Evolutionary conservation across 2,113 vertebrate genomes (phyloP).

Genomic region (Sapajus apella): DNA sequence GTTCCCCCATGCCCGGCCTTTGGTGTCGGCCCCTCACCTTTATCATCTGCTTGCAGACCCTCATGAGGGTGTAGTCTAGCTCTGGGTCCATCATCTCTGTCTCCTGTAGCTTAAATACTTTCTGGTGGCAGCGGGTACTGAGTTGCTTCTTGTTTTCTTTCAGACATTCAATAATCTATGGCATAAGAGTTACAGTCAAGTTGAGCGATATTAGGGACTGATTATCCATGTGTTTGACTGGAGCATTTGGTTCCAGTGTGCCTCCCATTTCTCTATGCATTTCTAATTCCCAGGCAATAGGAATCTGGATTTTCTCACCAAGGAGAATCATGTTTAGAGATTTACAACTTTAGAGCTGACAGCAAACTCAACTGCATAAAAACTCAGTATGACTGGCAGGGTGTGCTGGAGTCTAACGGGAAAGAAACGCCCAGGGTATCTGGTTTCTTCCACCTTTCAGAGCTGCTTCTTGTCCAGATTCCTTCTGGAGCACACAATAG

Average conservation of each 20-base stretch:
- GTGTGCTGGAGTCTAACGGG: neutral
- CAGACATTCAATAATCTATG: slow-evolving; percentile 95
- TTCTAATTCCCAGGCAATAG: neutral
- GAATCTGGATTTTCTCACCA: neutral
- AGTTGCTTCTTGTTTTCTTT: slow-evolving; percentile 95
- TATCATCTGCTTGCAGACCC: slow-evolving; percentile 98
- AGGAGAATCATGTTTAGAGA: slow-evolving; percentile 5
- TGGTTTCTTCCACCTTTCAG: neutral
- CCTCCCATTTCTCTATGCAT: neutral
- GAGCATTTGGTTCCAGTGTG: neutral
- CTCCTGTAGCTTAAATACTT: slow-evolving; percentile 96
- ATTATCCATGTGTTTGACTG: neutral
- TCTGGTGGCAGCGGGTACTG: slow-evolving; percentile 91
- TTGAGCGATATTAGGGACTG: neutral
- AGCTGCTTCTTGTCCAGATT: neutral
- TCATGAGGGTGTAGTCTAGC: slow-evolving; percentile 97
- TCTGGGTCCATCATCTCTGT: slow-evolving; percentile 98
- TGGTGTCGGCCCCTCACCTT: slow-evolving; percentile 83
- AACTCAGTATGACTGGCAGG: neutral
- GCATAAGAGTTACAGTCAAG: neutral
- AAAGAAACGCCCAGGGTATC: slow-evolving; percentile 3
- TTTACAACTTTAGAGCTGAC: neutral
- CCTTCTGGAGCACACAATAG: neutral
- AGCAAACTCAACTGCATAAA: neutral
- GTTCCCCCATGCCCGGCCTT: neutral